Base-by-base conservation (phyloP, 2,113 vertebrate genomes). In the Gracilinanus agilis region DNA sequence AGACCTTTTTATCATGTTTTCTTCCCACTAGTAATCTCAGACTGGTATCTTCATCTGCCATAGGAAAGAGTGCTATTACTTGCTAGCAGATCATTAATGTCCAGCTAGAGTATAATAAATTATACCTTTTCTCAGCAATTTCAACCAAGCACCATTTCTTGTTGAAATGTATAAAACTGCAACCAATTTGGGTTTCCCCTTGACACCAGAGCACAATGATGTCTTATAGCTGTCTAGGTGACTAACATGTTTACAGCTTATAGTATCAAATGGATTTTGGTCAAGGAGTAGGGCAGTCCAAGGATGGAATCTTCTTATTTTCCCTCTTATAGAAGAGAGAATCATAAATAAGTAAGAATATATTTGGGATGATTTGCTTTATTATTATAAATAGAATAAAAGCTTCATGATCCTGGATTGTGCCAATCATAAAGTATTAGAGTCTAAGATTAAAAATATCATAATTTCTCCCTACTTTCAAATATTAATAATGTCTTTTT, bases 1-100 rank as follows among this genome's bases (percentile, higher is more conserved):
- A 95, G 83, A 89, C 3, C 0, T 94, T 44, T 96, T 97, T 83
- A 96, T 97, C 54, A 23, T 90, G 27, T 96, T 97, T 97, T 24
- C 2, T 97, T 94, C 58, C n/a, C 93, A 95, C 90, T 54, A 90
- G 11, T 29, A 94, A 5, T 16, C 3, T 95, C 95, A 93, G 53
- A 3, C 24, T 95, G 21, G 0, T 94, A 94, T 94, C 34, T 90
- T 40, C 90, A 90, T 95, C 54, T 44, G 55, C 90, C 92, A 91
- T 75, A 54, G 29, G 5, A 9, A 67, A 96, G 96, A 95, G 2
- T 55, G 44, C 61, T 40, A 90, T 97, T 97, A 95, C 2, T 88
- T 96, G 1, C 61, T 91, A 92, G 27, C 1, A 61, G n/a, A 54
- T 97, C 0, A 8, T 96, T 96, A 96, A 96, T 0, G 24, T 92